Evolutionary conservation across 2,888 invertebrate genomes (phyloP).

Genomic region (Rhagonycha fulva): DNA sequence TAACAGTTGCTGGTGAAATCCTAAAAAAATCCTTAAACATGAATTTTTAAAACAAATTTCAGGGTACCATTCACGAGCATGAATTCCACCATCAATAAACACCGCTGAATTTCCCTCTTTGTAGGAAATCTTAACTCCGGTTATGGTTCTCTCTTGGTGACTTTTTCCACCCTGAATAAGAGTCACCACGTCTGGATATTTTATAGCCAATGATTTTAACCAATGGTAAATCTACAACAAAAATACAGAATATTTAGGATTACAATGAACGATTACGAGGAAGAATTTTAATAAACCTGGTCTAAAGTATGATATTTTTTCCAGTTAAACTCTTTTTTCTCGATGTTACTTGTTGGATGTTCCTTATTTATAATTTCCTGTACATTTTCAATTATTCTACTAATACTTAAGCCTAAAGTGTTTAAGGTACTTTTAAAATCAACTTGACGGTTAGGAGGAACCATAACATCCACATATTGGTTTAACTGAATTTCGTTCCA

Average conservation of each 20-base stretch:
- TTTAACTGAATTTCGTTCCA: too few relatives aligned
- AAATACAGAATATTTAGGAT: background rate
- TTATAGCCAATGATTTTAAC: background rate
- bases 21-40: background rate
- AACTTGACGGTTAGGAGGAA: too few relatives aligned
- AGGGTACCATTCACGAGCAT: background rate
- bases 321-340: too few relatives aligned
- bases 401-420: too few relatives aligned
- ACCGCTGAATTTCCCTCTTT: background rate
- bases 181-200: background rate
- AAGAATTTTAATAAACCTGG: too few relatives aligned
- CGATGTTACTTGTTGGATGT: too few relatives aligned
- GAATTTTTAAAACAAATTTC: background rate
- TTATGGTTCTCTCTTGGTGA: background rate
- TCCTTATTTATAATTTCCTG: too few relatives aligned
- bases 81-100: background rate
- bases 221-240: background rate
- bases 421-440: too few relatives aligned
- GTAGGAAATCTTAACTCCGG: background rate
- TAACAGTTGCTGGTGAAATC: slow-evolving; percentile 39
- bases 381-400: too few relatives aligned
- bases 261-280: too few relatives aligned
- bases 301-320: too few relatives aligned
- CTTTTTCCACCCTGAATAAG: background rate
- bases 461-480: too few relatives aligned